phyloP scores from a whole-genome alignment of 2,797 vertebrate genomes.

The Tachyglossus aculeatus region DNA sequence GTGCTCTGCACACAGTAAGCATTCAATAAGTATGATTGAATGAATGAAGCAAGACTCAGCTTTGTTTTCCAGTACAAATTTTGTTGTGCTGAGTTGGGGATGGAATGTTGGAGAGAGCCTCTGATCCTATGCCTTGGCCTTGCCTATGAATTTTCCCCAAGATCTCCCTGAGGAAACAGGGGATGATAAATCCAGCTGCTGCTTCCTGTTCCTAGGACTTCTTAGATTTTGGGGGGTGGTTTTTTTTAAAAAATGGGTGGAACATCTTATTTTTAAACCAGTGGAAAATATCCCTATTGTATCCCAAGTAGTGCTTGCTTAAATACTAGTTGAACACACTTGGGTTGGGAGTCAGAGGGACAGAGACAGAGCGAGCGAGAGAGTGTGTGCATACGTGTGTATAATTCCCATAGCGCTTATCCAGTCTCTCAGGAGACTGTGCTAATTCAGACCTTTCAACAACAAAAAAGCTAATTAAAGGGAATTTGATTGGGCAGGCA shows the following conservation, averaged over 20 bases:
- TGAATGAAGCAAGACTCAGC: too few species aligned
- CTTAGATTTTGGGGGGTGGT: conserved; percentile 8
- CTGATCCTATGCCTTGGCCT: neutral
- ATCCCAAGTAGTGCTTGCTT: conserved; percentile 54
- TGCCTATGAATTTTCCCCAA: conserved; percentile 32
- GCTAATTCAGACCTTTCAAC: conserved; percentile 12
- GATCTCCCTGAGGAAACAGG: conserved; percentile 53
- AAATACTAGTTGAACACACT: conserved; percentile 30
- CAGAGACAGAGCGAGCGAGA: too few species aligned
- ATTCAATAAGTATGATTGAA: too few species aligned
- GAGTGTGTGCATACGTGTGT: conserved; percentile 1
- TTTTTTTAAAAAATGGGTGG: conserved; percentile 30
- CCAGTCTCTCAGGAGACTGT: neutral
- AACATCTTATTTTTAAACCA: conserved; percentile 58
- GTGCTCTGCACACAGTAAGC: too few species aligned
- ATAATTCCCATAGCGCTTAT: conserved; percentile 29
- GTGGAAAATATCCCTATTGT: conserved; percentile 56
- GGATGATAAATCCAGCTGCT: conserved; percentile 64
- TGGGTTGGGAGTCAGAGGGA: too few species aligned
- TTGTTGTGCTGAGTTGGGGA: neutral
- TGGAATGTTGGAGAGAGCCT: neutral
- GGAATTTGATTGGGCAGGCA: conserved; percentile 32
- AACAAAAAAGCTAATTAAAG: conserved; percentile 39
- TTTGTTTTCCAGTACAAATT: too few species aligned
- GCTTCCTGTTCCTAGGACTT: conserved; percentile 68